These are phyloP conservation scores for Nettapus auritus DNA, from an alignment of 2,113 vertebrate genomes.

Conservation along the genomic window DNA sequence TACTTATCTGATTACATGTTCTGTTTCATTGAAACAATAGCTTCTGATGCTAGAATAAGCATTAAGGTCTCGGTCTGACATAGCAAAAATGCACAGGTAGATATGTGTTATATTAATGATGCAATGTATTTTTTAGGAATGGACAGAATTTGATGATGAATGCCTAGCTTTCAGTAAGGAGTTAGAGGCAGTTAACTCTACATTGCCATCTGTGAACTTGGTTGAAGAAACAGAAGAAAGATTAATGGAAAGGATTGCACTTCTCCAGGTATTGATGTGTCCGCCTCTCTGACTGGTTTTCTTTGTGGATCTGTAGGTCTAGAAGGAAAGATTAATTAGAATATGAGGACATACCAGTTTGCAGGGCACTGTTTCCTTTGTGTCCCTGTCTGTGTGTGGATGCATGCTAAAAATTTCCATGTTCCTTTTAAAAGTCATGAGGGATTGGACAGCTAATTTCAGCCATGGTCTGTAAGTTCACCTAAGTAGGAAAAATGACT, in stretches of 20 bases:
- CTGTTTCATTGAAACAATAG: neutral
- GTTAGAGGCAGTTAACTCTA: conserved; percentile 75
- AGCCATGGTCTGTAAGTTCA: neutral
- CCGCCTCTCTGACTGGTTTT: neutral
- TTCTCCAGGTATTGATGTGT: conserved; percentile 81
- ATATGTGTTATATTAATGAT: neutral
- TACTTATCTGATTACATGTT: neutral
- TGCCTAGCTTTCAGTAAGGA: conserved; percentile 76
- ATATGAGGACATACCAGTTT: neutral
- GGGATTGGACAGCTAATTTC: neutral
- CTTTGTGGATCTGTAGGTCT: neutral
- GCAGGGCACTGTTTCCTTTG: neutral
- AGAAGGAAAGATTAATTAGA: neutral
- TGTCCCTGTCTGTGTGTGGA: neutral
- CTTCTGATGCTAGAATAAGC: neutral
- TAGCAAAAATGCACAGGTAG: neutral
- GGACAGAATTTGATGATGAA: conserved; percentile 85
- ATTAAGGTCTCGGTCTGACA: neutral
- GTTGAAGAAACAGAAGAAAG: conserved; percentile 83
- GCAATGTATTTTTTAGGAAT: conserved; percentile 75
- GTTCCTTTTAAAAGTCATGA: neutral
- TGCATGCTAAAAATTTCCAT: neutral
- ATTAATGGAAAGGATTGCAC: conserved; percentile 74
- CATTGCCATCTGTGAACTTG: conserved; percentile 76
- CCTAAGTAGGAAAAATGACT: neutral